Evolutionary conservation across 2,113 vertebrate genomes (phyloP).

Genomic region (Mustelus asterias): DNA sequence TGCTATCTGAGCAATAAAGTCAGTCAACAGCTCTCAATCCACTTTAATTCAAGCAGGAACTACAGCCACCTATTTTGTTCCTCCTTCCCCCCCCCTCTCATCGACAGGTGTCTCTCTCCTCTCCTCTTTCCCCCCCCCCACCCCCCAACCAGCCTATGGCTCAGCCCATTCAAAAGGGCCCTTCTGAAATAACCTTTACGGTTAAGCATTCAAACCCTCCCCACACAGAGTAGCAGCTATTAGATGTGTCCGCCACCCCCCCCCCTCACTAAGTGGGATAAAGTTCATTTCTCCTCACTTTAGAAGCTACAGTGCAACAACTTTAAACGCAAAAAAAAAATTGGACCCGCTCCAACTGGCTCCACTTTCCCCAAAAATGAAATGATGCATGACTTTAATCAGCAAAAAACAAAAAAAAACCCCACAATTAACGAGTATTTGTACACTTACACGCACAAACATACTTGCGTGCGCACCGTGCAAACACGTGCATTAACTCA

Average conservation of each 20-base stretch:
- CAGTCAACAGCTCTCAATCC: neutral
- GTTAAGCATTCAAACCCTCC: neutral
- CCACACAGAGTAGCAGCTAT: neutral
- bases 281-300: slow-evolving; percentile 32
- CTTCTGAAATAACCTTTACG: neutral
- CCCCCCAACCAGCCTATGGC: neutral
- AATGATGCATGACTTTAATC: slow-evolving; percentile 25
- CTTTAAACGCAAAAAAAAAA: slow-evolving; percentile 1
- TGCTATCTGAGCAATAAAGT: neutral
- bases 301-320: neutral
- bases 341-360: neutral
- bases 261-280: neutral
- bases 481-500: neutral
- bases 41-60: neutral
- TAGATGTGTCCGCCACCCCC: too few species aligned
- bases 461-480: neutral
- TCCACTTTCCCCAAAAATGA: neutral
- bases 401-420: neutral
- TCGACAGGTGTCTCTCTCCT: neutral
- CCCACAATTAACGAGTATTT: neutral
- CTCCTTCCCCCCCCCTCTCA: neutral
- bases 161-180: neutral
- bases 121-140: neutral
- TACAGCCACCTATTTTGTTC: neutral
- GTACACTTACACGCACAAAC: neutral